Evolutionary conservation across 2,888 invertebrate genomes (phyloP).

Genomic region (Apocheima hispidaria): DNA sequence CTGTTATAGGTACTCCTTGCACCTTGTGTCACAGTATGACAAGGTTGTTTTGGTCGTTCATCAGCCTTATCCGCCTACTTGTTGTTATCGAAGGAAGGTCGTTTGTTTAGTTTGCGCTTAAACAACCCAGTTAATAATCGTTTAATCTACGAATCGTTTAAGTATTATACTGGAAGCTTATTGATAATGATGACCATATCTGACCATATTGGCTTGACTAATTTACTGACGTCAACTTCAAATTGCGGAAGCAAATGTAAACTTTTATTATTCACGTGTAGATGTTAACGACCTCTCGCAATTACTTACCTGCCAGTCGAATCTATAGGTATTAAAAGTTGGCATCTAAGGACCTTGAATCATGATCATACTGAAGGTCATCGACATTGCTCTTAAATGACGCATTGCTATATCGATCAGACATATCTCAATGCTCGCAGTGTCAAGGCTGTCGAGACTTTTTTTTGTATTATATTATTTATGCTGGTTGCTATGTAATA

Average conservation of each 20-base stretch:
- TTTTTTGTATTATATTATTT: slow-evolving; percentile 27
- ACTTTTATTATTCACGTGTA: slow-evolving; percentile 43
- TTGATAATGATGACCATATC: slow-evolving; percentile 7
- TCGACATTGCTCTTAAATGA: slow-evolving; percentile 78
- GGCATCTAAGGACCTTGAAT: slow-evolving; percentile 64
- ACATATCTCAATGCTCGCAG: slow-evolving; percentile 70
- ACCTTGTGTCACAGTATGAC: slow-evolving; percentile 20
- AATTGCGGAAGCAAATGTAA: slow-evolving; percentile 40
- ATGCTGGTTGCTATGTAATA: slow-evolving; percentile 17
- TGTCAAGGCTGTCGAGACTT: slow-evolving; percentile 72
- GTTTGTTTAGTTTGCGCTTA: slow-evolving; percentile 17
- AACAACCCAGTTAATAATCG: no score
- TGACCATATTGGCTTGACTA: background rate
- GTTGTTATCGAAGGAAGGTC: slow-evolving; percentile 24
- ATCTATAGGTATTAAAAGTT: slow-evolving; percentile 56
- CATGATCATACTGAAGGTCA: slow-evolving; percentile 75
- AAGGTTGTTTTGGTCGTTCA: slow-evolving; percentile 22
- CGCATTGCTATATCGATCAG: slow-evolving; percentile 74
- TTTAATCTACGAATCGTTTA: background rate
- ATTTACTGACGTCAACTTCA: slow-evolving; percentile 8
- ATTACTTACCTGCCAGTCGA: slow-evolving; percentile 44
- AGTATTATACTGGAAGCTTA: background rate
- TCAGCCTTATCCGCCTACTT: slow-evolving; percentile 27
- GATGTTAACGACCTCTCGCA: slow-evolving; percentile 69
- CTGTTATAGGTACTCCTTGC: background rate